Evolutionary conservation across 2,888 invertebrate species (phyloP).

Genomic region (Orthonychiurus folsomi): DNA sequence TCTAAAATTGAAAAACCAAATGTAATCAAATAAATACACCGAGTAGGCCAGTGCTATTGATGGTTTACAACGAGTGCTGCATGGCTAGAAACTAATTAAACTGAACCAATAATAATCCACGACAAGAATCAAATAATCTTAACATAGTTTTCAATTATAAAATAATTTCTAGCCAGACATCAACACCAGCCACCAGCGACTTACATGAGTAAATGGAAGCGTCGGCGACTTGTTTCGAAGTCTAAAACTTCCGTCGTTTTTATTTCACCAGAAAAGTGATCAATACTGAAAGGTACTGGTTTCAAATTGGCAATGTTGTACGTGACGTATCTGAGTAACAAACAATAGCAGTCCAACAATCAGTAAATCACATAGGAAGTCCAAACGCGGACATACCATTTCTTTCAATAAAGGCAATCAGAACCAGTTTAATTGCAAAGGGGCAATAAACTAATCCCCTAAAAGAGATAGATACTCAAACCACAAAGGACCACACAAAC

Average conservation of each 20-base stretch:
- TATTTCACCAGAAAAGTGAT: slow-evolving; percentile 86
- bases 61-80: no score
- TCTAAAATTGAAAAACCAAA: no score
- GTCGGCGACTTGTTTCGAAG: slow-evolving; percentile 79
- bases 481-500: no score
- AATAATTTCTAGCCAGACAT: no score
- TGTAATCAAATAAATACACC: no score
- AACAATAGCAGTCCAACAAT: slow-evolving; percentile 1
- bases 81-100: no score
- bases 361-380: slow-evolving; percentile 1
- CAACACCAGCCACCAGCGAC: no score
- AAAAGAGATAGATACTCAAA: neutral
- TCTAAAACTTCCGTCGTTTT: slow-evolving; percentile 73
- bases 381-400: neutral
- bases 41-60: no score
- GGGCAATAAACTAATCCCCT: neutral
- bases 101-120: no score
- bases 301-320: slow-evolving; percentile 85
- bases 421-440: neutral
- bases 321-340: slow-evolving; percentile 71
- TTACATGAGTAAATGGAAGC: slow-evolving; percentile 68
- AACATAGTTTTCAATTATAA: no score
- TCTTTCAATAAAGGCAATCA: neutral
- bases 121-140: no score
- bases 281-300: slow-evolving; percentile 88